Conservation (phyloP, 1,140 invertebrate genomes). For the Belonocnema kinseyi region DNA sequence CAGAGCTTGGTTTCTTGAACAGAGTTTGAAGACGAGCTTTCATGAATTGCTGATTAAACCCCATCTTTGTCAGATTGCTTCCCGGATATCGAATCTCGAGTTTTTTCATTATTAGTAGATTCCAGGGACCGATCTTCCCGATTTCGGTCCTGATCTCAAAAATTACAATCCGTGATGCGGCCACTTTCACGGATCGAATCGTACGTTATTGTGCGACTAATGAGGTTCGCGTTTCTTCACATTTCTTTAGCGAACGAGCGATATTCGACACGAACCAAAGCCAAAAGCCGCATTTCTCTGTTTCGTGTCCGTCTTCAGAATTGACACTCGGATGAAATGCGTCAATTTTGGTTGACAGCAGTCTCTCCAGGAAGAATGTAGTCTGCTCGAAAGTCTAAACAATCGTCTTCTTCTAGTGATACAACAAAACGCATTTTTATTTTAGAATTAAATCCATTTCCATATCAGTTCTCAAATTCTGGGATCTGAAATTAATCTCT, state of each 20-base stretch:
- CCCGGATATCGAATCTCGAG: background rate
- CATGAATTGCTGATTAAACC: too few relatives aligned
- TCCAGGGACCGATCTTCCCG: background rate
- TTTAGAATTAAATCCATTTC: too few relatives aligned
- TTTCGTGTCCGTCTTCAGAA: background rate
- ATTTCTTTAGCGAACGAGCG: conserved; percentile 6
- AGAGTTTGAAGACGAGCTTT: too few relatives aligned
- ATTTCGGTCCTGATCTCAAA: conserved; percentile 46
- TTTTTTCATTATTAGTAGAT: background rate
- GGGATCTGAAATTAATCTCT: too few relatives aligned
- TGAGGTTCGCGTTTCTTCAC: conserved; percentile 21
- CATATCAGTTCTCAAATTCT: too few relatives aligned
- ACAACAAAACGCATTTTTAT: too few relatives aligned
- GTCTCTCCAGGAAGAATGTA: background rate
- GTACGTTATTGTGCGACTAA: conserved; percentile 28
- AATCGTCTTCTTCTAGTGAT: background rate
- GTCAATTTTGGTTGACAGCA: conserved; percentile 13
- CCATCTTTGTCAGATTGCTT: background rate
- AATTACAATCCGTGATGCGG: conserved; percentile 28
- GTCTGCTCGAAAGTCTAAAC: background rate
- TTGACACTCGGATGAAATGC: conserved; percentile 2
- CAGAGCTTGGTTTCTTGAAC: too few relatives aligned
- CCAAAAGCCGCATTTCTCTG: conserved; percentile 25
- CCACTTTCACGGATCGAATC: conserved; percentile 39
- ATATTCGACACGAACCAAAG: conserved; percentile 31